Base-by-base conservation (phyloP, 2,888 invertebrate species). In the Heliconius cydno region DNA sequence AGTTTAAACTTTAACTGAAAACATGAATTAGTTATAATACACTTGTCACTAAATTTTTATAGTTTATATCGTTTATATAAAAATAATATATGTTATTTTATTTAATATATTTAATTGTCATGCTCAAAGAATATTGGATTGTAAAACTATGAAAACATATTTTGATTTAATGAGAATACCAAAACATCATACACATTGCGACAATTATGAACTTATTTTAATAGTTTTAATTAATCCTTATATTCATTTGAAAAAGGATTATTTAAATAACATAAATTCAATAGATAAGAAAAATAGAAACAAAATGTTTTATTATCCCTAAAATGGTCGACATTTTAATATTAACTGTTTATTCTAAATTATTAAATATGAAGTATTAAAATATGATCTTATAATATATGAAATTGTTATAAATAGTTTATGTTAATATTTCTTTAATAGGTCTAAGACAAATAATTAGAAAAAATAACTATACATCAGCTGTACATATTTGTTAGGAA, bases 291-390 rank as follows among this genome's bases (percentile, higher is more conserved):
- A 52, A 19, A 19, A 52, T 6, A 52, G 4, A 52, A 19, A 52
- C 15, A 19, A 19, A 52, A 52, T 52, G 19, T 7, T 52, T 22
- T 52, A 52, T 52, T 9, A 52, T 52, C 22, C 22, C 7, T 22
- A 22, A 52, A 52, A 52, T 52, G 7, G 22, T 52, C 52, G 7
- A 52, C 9, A 52, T 52, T 19, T 52, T 5, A 52, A 22, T 52
- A 19, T 52, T 52, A 52, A 52, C 19, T 52, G 52, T n/a, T n/a
- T n/a, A 68, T 68, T 68, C 68, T 68, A 68, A 68, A 68, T 68
- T 38, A n/a, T 25, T 70, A 25, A 41, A 41, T 70, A 70, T 41
- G n/a, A 9, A 41, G 7, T 41, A 70, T 70, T 25, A 41, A 70
- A n/a, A 41, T 10, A 60, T n/a, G 38, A 70, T 68, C n/a, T 68